These are phyloP conservation scores for Mythimna pallens DNA, from an alignment of 2,888 invertebrate genomes.

Conservation along the genomic window DNA sequence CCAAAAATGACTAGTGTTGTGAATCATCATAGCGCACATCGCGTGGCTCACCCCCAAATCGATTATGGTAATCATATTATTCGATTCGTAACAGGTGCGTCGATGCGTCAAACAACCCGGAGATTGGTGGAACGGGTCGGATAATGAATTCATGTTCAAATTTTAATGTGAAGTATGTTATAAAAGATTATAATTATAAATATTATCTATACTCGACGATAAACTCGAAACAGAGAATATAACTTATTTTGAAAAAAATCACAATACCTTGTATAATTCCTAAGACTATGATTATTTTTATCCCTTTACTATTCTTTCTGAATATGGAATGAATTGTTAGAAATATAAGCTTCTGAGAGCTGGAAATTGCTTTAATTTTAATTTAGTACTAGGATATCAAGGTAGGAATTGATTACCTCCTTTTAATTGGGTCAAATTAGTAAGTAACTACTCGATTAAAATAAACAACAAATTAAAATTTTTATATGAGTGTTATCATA, in stretches of 20 bases:
- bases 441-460: too few relatives aligned
- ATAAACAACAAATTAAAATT: too few relatives aligned
- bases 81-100: slow-evolving; percentile 61
- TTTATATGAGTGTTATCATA: not conserved
- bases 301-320: too few relatives aligned
- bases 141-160: slow-evolving; percentile 47
- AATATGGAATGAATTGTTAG: too few relatives aligned
- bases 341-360: too few relatives aligned
- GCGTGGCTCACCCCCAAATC: slow-evolving; percentile 64
- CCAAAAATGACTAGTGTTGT: slow-evolving; percentile 30
- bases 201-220: slow-evolving; percentile 17
- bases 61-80: slow-evolving; percentile 72
- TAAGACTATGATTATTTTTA: too few relatives aligned
- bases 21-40: slow-evolving; percentile 72
- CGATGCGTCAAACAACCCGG: slow-evolving; percentile 37
- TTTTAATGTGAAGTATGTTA: slow-evolving; percentile 27
- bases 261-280: too few relatives aligned
- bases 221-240: slow-evolving; percentile 15
- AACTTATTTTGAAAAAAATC: not conserved
- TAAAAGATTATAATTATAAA: slow-evolving; percentile 35
- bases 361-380: too few relatives aligned
- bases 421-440: too few relatives aligned
- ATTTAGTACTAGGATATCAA: too few relatives aligned
- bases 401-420: too few relatives aligned
- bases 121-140: slow-evolving; percentile 27